Evolutionary conservation across 92 coral and sea anemone genomes (phyloP), one percentile per base, ranked within the genome.

Genomic region (Palythoa grandiflora): DNA sequence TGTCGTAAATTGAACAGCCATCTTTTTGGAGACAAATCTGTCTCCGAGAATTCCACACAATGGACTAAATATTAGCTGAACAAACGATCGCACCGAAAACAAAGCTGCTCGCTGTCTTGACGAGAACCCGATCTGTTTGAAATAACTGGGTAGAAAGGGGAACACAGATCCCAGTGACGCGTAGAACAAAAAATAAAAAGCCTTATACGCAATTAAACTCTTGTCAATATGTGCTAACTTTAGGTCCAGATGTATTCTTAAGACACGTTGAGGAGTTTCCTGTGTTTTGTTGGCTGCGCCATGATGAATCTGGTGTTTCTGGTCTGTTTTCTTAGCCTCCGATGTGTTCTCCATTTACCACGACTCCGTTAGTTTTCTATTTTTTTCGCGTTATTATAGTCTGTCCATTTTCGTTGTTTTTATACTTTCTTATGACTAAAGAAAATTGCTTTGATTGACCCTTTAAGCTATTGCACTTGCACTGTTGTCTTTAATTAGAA

Each of bases 81-180:
- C 81, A 13, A 90, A 85, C 3, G 99, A 96, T 10, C 98, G 96
- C 75, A 95, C 91, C 10, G 93, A 88, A n/a, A 78, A 61, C 40
- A 97, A 90, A 50, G 90, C 89, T 65, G 91, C 90, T 16, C 95
- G 84, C 83, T 96, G 98, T 72, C 87, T 80, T n/a, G 94, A 79
- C 10, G 99, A 92, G 55, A 97, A 92, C 16, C 99, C 99, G 87
- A 97, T 97, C 84, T 97, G 99, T 16, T 93, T 89, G 85, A 97
- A 91, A 87, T 97, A 97, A 53, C 93, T 88, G 7, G 93, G 88
- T 54, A 97, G 86, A 85, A 91, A 97, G 2, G 99, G 99, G 71
- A 91, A 95, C 2, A 94, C 91, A 12, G 99, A 89, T 65, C 97
- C 99, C 38, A 96, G 83, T 17, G 99, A 91, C 74, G 96, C 93